Evolutionary conservation across 2,888 invertebrate genomes (phyloP).

Genomic region (Brachyopa scutellaris): DNA sequence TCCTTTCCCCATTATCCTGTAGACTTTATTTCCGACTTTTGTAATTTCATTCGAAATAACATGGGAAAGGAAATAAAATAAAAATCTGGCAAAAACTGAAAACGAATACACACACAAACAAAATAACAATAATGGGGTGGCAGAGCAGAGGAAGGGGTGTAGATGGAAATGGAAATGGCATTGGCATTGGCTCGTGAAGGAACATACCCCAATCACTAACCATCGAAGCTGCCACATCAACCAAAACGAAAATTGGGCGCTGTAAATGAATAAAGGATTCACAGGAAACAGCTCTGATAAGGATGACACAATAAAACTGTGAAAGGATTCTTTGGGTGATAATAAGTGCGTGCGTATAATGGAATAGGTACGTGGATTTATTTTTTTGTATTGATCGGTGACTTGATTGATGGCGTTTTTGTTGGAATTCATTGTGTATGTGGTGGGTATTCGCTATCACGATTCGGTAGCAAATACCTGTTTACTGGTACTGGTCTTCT

Average conservation of each 20-base stretch:
- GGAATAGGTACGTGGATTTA: background rate
- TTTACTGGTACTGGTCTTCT: slow-evolving; percentile 15
- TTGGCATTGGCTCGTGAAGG: slow-evolving; percentile 25
- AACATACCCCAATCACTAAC: slow-evolving; percentile 46
- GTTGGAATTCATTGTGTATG: slow-evolving; percentile 50
- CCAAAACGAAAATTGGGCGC: slow-evolving; percentile 58
- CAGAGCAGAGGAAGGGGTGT: background rate
- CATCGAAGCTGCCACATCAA: slow-evolving; percentile 49
- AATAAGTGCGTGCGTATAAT: slow-evolving; percentile 39
- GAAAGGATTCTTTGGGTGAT: slow-evolving; percentile 63
- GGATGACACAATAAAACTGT: slow-evolving; percentile 60
- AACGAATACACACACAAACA: slow-evolving; percentile 20
- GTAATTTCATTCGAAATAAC: slow-evolving; percentile 60
- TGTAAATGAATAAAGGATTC: slow-evolving; percentile 64
- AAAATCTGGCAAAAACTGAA: slow-evolving; percentile 50
- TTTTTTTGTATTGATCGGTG: slow-evolving; percentile 54
- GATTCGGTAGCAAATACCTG: slow-evolving; percentile 29
- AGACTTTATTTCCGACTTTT: slow-evolving; percentile 65
- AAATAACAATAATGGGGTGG: slow-evolving; percentile 42
- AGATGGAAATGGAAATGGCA: slow-evolving; percentile 6
- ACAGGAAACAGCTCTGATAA: slow-evolving; percentile 69
- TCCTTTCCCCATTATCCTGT: slow-evolving; percentile 29
- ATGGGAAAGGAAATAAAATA: slow-evolving; percentile 60
- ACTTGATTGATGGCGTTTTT: slow-evolving; percentile 63
- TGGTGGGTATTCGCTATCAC: slow-evolving; percentile 6